These are phyloP conservation scores for Chascanopsetta lugubris DNA, from an alignment of 2,113 vertebrate genomes.

Conservation along the genomic window DNA sequence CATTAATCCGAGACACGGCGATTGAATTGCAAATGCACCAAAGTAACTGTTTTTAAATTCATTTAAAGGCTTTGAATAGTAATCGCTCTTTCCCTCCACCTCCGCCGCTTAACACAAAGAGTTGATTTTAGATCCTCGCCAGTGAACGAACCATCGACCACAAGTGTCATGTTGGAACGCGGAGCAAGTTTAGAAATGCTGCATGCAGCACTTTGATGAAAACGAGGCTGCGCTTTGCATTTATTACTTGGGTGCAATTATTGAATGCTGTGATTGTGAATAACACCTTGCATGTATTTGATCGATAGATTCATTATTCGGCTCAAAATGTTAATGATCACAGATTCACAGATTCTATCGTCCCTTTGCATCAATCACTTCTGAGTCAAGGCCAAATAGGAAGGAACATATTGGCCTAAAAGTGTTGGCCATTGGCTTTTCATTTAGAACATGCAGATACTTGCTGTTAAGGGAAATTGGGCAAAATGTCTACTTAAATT, in stretches of 20 bases:
- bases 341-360: too few species aligned
- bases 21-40: conserved; percentile 76
- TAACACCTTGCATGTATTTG: background rate
- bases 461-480: too few species aligned
- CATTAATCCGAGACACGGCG: conserved; percentile 67
- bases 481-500: too few species aligned
- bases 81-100: conserved; percentile 34
- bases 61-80: conserved; percentile 71
- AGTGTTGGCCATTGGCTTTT: too few species aligned
- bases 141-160: conserved; percentile 41
- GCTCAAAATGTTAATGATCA: too few species aligned
- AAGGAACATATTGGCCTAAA: too few species aligned
- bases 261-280: background rate
- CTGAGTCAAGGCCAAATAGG: too few species aligned
- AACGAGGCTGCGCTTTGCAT: background rate
- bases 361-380: too few species aligned
- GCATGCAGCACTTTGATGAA: conserved; percentile 11
- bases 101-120: conserved; percentile 34
- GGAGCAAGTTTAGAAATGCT: conserved; percentile 4
- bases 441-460: too few species aligned
- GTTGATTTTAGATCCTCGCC: conserved; percentile 39
- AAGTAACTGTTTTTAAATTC: conserved; percentile 73
- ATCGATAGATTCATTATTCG: too few species aligned
- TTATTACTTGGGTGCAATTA: background rate
- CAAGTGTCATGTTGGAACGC: conserved; percentile 26